Evolutionary conservation across 2,113 vertebrate genomes (phyloP), one percentile per base, ranked within the genome.

Genomic region (Todiramphus saurophagus): DNA sequence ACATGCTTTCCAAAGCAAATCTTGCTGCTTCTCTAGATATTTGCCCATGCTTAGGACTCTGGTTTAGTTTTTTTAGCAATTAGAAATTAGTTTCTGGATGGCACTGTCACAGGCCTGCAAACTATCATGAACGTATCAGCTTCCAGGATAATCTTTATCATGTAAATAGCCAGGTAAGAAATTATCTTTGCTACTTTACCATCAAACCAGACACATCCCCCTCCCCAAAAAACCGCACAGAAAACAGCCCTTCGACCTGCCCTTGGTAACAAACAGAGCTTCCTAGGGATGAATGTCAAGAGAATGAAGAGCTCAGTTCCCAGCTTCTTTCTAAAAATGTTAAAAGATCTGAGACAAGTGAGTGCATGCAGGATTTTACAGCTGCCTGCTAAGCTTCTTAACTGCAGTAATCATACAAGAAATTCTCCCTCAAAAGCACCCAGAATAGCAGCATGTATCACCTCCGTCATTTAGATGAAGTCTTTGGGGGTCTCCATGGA

Each of bases 331-430:
- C 69, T 66, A 24, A 77, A 87, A 66, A 66, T 20, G 51, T 58
- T 69, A 24, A 44, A 62, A 84, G 62, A 46, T 56, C 67, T 60
- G 46, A 92, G 86, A 63, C n/a, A 75, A 50, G 16, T 0, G 3
- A 63, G 66, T 10, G 28, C 48, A 23, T 0, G 2, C 35, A 35
- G 89, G 67, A 51, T 83, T 76, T 83, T 60, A 76, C 62, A 85
- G 83, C 70, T 75, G 83, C 73, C 48, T 55, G 46, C 11, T 86
- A 88, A 95, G 94, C 75, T 83, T 58, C 90, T 94, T 56, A 92
- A 48, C 75, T 33, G 53, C 83, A 51, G 72, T 9, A 60, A 92
- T 68, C 48, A 14, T 37, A 76, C n/a, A 39, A 35, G 35, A 90
- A 67, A 46, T 79, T 90, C 46, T 72, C 60, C 73, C 53, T 83